Evolutionary conservation across 2,113 vertebrate genomes (phyloP).

Genomic region (Gavialis gangeticus): DNA sequence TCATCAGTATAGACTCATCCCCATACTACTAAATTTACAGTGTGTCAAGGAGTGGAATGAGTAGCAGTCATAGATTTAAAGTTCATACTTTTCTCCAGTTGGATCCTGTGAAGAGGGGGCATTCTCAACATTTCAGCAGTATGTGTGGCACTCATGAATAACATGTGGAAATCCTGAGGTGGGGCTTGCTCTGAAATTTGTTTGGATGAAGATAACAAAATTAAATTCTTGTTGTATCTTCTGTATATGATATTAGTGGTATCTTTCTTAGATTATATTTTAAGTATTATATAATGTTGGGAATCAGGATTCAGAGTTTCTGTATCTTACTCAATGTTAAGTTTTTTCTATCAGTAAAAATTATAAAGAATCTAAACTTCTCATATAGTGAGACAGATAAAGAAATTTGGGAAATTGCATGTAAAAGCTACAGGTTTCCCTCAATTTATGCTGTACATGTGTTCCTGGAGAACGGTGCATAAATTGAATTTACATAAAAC

Average conservation of each 20-base stretch:
- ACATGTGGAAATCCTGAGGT: accelerated
- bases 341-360: background rate
- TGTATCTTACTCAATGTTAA: background rate
- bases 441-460: too few relatives aligned
- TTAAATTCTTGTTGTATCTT: constrained; percentile 2
- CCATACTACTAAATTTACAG: background rate
- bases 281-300: constrained; percentile 11
- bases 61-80: background rate
- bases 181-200: accelerated
- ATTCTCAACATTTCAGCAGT: background rate
- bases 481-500: too few relatives aligned
- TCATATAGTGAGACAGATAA: background rate
- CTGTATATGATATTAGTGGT: background rate
- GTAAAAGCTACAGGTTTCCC: too few relatives aligned
- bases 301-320: constrained; percentile 7
- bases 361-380: background rate
- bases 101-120: background rate
- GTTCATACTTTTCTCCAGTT: constrained; percentile 23
- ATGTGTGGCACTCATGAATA: accelerated
- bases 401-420: background rate
- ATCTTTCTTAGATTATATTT: background rate
- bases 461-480: too few relatives aligned
- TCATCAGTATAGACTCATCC: background rate
- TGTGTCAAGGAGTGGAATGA: background rate
- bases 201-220: background rate